These are phyloP conservation scores for Mobula hypostoma DNA, from an alignment of 2,113 vertebrate species.

Conservation along the genomic window DNA sequence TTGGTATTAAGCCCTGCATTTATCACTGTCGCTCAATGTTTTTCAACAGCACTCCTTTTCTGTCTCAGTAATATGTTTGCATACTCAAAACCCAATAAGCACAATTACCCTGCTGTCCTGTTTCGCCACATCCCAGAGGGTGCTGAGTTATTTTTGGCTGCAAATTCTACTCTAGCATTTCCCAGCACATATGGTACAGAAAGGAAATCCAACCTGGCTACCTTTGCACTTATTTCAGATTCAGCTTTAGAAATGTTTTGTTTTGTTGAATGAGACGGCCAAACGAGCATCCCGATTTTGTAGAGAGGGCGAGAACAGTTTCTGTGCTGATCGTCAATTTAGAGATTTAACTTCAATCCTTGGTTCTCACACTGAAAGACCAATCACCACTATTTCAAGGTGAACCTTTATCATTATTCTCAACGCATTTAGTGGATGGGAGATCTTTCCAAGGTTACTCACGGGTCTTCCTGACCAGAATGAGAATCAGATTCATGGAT, in stretches of 20 bases:
- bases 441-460: neutral
- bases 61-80: neutral
- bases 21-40: neutral
- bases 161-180: neutral
- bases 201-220: neutral
- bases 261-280: neutral
- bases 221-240: neutral
- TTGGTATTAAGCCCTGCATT: neutral
- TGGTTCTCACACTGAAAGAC: neutral
- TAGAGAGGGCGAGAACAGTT: neutral
- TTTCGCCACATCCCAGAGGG: neutral
- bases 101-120: neutral
- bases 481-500: neutral
- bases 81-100: neutral
- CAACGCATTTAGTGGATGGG: neutral
- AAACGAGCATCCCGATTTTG: neutral
- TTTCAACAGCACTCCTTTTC: neutral
- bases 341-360: neutral
- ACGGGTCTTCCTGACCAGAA: neutral
- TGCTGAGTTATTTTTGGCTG: neutral
- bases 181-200: neutral
- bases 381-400: neutral
- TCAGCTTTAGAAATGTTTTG: neutral
- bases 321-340: neutral
- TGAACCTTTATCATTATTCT: neutral